These are phyloP conservation scores for Centropristis striata DNA, from an alignment of 2,113 vertebrate genomes.

Conservation along the genomic window DNA sequence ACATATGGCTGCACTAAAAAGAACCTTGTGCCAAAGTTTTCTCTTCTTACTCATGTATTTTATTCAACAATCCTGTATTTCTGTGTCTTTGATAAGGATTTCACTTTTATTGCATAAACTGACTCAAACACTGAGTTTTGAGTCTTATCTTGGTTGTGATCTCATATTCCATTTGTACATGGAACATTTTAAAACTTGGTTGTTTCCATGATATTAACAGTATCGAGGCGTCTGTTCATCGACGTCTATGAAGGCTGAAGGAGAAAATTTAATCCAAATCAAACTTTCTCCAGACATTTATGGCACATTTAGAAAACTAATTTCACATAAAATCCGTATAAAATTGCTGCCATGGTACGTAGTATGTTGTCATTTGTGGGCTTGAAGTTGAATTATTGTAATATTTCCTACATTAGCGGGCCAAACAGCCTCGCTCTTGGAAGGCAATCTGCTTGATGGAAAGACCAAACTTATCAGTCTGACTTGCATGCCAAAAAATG, in stretches of 20 bases:
- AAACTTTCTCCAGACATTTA: neutral
- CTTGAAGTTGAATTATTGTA: constrained; percentile 22
- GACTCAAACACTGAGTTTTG: neutral
- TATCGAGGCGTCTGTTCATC: neutral
- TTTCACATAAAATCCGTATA: neutral
- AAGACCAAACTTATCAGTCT: neutral
- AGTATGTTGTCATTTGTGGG: neutral
- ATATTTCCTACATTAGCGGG: constrained; percentile 31
- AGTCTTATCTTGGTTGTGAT: neutral
- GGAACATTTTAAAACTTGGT: neutral
- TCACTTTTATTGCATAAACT: constrained; percentile 6
- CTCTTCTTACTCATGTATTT: neutral
- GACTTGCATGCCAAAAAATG: constrained; percentile 11
- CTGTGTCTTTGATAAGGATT: constrained; percentile 11
- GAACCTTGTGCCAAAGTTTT: constrained; percentile 27
- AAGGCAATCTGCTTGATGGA: constrained; percentile 16
- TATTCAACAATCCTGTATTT: neutral
- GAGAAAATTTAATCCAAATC: neutral
- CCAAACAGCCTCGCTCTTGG: neutral
- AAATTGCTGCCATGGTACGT: neutral
- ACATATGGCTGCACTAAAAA: constrained; percentile 25
- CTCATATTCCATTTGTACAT: neutral
- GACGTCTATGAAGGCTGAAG: too few relatives aligned
- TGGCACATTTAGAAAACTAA: constrained; percentile 1
- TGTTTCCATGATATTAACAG: neutral